Conservation (phyloP, 2,888 invertebrate species). For the Eulithis prunata region DNA sequence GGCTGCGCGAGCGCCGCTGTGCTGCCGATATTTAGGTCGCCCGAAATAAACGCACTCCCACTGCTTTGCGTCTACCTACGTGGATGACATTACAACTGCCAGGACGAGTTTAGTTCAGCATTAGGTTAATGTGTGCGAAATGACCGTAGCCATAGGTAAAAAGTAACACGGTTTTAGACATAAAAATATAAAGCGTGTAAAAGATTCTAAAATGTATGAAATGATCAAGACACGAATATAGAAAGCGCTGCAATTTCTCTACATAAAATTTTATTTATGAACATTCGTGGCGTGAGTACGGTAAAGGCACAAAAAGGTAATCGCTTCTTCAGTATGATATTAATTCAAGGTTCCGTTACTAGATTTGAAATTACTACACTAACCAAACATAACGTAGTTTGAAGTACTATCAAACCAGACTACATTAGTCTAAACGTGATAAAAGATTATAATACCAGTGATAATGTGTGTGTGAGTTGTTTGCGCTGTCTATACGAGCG, state of each 20-base stretch:
- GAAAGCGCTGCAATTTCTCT: background rate
- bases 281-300: constrained; percentile 5
- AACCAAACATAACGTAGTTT: constrained; percentile 41
- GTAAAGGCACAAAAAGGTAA: constrained; percentile 22
- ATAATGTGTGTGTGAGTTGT: constrained; percentile 61
- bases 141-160: background rate
- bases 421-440: constrained; percentile 58
- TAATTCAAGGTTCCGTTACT: constrained; percentile 48
- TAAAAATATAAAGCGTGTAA: background rate
- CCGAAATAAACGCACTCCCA: constrained; percentile 72
- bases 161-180: background rate
- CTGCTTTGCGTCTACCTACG: constrained; percentile 49
- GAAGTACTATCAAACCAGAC: constrained; percentile 45
- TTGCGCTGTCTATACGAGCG: constrained; percentile 58
- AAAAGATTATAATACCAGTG: constrained; percentile 64
- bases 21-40: constrained; percentile 78
- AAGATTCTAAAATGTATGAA: background rate
- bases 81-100: constrained; percentile 31
- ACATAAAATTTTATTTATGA: background rate
- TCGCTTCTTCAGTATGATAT: constrained; percentile 25
- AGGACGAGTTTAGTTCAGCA: constrained; percentile 11
- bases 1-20: constrained; percentile 53
- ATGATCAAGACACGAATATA: background rate
- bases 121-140: constrained; percentile 6
- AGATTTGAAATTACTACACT: constrained; percentile 34